Percentiles rank a stretch among this genome's conserved stretches.
Conservation (phyloP, 2,797 vertebrate genomes). For the Sebastes cheni region DNA sequence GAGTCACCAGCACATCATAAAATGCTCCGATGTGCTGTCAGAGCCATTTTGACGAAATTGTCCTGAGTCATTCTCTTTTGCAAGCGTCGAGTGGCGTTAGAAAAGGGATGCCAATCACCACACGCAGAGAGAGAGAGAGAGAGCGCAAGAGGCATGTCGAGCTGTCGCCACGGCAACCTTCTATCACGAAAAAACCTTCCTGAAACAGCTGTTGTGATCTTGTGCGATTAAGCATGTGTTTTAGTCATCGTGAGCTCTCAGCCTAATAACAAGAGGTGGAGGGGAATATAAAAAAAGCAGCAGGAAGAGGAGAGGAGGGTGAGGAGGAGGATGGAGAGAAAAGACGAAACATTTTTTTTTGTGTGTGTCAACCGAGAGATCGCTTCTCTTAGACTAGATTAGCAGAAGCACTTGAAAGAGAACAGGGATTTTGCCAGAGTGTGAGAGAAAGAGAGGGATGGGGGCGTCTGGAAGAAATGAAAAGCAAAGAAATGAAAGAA, state of each 20-base stretch:
- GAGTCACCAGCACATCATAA: conserved; percentile 45
- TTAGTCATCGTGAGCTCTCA: conserved; percentile 64
- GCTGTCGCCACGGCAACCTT: conserved; percentile 76
- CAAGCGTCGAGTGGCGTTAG: conserved; percentile 61
- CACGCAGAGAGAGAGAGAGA: conserved; percentile 12
- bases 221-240: conserved; percentile 75
- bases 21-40: conserved; percentile 51
- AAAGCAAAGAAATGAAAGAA: conserved; percentile 64
- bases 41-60: conserved; percentile 55
- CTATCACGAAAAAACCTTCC: conserved; percentile 45
- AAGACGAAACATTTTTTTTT: neutral
- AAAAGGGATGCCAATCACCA: conserved; percentile 57
- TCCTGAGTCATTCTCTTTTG: conserved; percentile 72
- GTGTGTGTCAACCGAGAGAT: conserved; percentile 26
- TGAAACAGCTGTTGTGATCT: conserved; percentile 74
- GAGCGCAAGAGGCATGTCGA: conserved; percentile 31
- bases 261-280: conserved; percentile 48
- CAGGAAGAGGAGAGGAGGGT: neutral
- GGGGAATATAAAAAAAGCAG: neutral
- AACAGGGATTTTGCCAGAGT: conserved; percentile 32
- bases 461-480: conserved; percentile 51
- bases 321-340: neutral
- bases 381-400: conserved; percentile 48
- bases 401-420: conserved; percentile 48
- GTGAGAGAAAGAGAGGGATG: conserved; percentile 21